phyloP scores from a whole-genome alignment of 2,797 vertebrate genomes.

The Molossus molossus region DNA sequence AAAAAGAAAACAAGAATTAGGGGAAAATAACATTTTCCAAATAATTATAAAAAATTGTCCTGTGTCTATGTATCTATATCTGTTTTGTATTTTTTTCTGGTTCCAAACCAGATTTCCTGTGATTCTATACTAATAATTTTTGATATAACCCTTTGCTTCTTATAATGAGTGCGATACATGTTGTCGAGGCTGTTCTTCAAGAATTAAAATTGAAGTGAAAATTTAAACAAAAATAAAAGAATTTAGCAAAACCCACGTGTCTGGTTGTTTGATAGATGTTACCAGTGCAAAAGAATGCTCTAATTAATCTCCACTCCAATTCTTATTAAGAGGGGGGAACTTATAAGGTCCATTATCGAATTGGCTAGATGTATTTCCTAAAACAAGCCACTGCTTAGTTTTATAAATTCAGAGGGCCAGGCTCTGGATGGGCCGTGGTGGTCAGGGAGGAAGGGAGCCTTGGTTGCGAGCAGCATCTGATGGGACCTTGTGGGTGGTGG shows the following conservation, averaged over 20 bases:
- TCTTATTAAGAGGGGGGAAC: not conserved
- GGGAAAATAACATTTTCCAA: conserved; percentile 99
- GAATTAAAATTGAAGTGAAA: conserved; percentile 99
- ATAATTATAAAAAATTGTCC: conserved; percentile 99
- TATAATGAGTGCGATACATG: conserved; percentile 99
- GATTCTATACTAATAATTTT: conserved; percentile 99
- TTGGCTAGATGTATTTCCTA: conserved; percentile 54
- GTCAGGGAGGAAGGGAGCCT: not conserved
- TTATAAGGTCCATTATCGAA: conserved; percentile 39
- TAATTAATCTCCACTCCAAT: conserved; percentile 59
- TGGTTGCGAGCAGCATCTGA: not conserved
- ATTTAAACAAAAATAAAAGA: conserved; percentile 99
- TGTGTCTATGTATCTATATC: conserved; percentile 99
- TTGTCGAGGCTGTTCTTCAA: conserved; percentile 99
- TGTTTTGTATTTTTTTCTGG: conserved; percentile 99
- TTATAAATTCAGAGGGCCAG: not conserved
- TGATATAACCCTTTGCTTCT: conserved; percentile 99
- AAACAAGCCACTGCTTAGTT: conserved; percentile 28
- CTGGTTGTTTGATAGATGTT: conserved; percentile 96
- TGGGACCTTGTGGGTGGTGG: not conserved
- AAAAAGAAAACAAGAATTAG: conserved; percentile 98
- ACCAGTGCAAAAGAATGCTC: conserved; percentile 85
- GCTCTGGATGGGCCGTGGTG: not conserved
- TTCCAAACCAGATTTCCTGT: conserved; percentile 99
- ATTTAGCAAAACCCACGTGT: conserved; percentile 95